Percentiles rank a stretch among this genome's conserved stretches.
phyloP scores from a whole-genome alignment of 1,140 invertebrate species.

The Pseudomyrmex dendroicus region DNA sequence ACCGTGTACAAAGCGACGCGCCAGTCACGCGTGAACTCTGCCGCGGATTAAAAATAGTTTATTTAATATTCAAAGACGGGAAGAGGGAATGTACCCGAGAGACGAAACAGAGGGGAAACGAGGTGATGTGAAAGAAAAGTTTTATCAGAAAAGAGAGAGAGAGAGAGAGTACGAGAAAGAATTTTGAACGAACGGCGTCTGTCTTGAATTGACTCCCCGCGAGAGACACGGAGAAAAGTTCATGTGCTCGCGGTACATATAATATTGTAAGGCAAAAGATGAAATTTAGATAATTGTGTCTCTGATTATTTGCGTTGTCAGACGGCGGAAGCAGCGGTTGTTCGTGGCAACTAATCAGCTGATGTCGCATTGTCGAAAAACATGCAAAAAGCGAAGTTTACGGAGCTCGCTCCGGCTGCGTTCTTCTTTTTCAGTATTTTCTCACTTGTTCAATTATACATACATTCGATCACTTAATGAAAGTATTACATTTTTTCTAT shows the following conservation, averaged over 20 bases:
- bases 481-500: too few relatives aligned
- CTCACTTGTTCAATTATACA: too few relatives aligned
- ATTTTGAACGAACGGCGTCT: slow-evolving; percentile 22
- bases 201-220: not conserved
- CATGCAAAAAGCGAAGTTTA: too few relatives aligned
- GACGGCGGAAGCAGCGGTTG: too few relatives aligned
- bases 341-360: too few relatives aligned
- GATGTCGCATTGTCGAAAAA: too few relatives aligned
- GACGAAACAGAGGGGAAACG: not conserved
- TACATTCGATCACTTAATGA: too few relatives aligned
- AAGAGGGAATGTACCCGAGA: not conserved
- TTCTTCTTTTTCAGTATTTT: too few relatives aligned
- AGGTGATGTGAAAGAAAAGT: slow-evolving; percentile 19
- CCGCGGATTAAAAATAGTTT: slow-evolving; percentile 8
- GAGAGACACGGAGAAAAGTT: not conserved
- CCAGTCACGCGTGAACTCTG: slow-evolving; percentile 50
- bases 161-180: slow-evolving; percentile 1
- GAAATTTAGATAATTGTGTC: too few relatives aligned
- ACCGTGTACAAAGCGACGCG: slow-evolving; percentile 13
- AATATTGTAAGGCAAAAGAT: too few relatives aligned
- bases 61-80: slow-evolving; percentile 13
- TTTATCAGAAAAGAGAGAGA: not conserved
- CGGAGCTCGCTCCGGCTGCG: too few relatives aligned
- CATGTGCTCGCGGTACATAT: slow-evolving; percentile 15
- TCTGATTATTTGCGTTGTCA: too few relatives aligned